Evolutionary conservation across 2,797 vertebrate genomes (phyloP).

Genomic region (Dryobates pubescens): DNA sequence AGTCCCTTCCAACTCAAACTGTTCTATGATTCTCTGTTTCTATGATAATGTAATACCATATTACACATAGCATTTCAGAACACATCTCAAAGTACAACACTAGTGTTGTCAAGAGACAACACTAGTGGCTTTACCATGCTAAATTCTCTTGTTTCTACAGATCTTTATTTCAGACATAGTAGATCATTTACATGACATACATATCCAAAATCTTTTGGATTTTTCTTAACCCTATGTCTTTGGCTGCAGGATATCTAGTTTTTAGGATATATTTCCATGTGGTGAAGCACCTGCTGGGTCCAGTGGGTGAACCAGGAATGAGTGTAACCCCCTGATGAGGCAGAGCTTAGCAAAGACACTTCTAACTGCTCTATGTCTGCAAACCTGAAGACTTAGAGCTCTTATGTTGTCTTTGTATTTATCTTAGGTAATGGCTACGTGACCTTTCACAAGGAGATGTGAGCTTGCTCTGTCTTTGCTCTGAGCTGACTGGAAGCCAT

Average conservation of each 20-base stretch:
- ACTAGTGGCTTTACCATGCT: not conserved
- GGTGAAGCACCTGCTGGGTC: not conserved
- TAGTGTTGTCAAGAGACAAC: not conserved
- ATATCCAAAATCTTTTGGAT: not conserved
- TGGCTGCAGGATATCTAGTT: not conserved
- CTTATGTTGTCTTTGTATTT: not conserved
- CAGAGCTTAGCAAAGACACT: not conserved
- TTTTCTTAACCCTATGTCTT: not conserved
- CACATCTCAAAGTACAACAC: not conserved
- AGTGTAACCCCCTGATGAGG: rapidly evolving
- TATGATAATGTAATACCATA: not conserved
- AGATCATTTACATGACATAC: not conserved
- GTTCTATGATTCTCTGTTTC: no score
- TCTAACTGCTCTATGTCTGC: rapidly evolving
- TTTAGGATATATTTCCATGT: not conserved
- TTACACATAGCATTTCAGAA: not conserved
- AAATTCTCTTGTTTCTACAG: not conserved
- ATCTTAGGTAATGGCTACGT: not conserved
- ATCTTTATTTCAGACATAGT: not conserved
- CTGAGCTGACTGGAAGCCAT: not conserved
- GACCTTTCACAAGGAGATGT: not conserved
- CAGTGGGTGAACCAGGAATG: rapidly evolving
- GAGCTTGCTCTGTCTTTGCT: not conserved
- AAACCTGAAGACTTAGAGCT: not conserved
- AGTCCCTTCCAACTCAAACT: no score